Evolutionary conservation across 2,888 invertebrate genomes (phyloP).

Genomic region (Caenorhabditis sulstoni): DNA sequence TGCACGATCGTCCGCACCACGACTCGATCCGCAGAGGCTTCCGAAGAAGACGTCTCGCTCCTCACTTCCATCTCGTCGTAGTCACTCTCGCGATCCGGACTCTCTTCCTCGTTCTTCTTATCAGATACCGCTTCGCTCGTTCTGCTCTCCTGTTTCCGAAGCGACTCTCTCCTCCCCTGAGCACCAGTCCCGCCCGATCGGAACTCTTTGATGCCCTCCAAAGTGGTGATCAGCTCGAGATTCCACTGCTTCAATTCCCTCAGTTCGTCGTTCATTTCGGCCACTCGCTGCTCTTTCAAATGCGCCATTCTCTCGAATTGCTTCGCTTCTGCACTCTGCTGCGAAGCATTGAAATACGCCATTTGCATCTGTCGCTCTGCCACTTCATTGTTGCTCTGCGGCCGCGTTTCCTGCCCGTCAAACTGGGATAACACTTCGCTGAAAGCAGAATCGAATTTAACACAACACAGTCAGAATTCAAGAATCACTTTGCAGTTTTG

Average conservation of each 20-base stretch:
- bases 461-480: neutral
- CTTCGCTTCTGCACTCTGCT: slow-evolving; percentile 50
- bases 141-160: slow-evolving; percentile 14
- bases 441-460: slow-evolving; percentile 7
- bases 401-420: slow-evolving; percentile 27
- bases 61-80: slow-evolving; percentile 61
- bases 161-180: slow-evolving; percentile 22
- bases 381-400: slow-evolving; percentile 41
- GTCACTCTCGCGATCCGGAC: slow-evolving; percentile 56
- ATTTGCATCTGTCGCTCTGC: slow-evolving; percentile 45
- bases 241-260: slow-evolving; percentile 66
- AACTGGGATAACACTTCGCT: slow-evolving; percentile 35
- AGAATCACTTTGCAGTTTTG: slow-evolving; percentile 24
- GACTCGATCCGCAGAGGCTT: slow-evolving; percentile 34
- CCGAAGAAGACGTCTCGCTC: slow-evolving; percentile 38
- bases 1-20: slow-evolving; percentile 67
- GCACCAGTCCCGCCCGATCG: too few species aligned
- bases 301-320: slow-evolving; percentile 55
- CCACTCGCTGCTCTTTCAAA: slow-evolving; percentile 57
- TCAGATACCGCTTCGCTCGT: neutral
- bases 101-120: slow-evolving; percentile 19
- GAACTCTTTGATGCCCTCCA: slow-evolving; percentile 56
- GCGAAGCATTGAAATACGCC: slow-evolving; percentile 48
- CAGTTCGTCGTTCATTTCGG: slow-evolving; percentile 60
- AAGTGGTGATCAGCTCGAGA: slow-evolving; percentile 55